These are phyloP conservation scores for Trichogramma pretiosum DNA, from an alignment of 1,140 invertebrate genomes.

Conservation along the genomic window DNA sequence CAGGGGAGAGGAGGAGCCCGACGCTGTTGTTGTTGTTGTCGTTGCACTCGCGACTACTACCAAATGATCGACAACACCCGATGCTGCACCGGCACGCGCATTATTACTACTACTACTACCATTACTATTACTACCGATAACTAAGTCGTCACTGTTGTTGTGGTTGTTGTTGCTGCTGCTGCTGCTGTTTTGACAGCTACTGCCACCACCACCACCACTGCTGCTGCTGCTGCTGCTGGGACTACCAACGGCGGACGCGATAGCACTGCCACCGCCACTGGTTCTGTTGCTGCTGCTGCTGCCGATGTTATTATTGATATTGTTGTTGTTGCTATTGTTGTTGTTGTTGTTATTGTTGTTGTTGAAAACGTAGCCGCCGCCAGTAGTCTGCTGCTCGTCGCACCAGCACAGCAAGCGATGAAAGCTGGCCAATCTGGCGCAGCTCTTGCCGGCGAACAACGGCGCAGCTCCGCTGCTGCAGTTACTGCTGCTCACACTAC, in stretches of 20 bases:
- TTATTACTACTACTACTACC: neutral
- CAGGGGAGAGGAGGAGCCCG: neutral
- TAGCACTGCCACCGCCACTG: neutral
- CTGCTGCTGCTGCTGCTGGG: conserved; percentile 14
- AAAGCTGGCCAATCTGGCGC: conserved; percentile 47
- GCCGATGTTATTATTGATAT: neutral
- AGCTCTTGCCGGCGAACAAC: conserved; percentile 18
- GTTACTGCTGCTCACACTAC: neutral
- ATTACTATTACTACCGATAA: conserved; percentile 15
- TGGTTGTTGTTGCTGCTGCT: conserved; percentile 15
- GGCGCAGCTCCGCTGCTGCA: neutral
- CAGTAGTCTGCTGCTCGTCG: conserved; percentile 17
- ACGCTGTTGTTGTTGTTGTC: neutral
- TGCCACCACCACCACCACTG: neutral
- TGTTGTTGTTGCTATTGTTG: neutral
- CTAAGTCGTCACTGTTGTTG: conserved; percentile 9
- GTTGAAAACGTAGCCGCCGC: neutral
- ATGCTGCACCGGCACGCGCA: neutral
- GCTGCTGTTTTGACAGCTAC: conserved; percentile 4
- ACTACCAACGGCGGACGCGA: conserved; percentile 2
- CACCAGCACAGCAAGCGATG: conserved; percentile 49
- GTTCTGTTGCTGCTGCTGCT: neutral
- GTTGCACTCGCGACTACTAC: neutral
- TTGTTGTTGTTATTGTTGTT: neutral
- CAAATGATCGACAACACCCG: neutral